These are phyloP conservation scores for Lordiphosa stackelbergi DNA, from an alignment of 1,140 invertebrate species.

Conservation along the genomic window DNA sequence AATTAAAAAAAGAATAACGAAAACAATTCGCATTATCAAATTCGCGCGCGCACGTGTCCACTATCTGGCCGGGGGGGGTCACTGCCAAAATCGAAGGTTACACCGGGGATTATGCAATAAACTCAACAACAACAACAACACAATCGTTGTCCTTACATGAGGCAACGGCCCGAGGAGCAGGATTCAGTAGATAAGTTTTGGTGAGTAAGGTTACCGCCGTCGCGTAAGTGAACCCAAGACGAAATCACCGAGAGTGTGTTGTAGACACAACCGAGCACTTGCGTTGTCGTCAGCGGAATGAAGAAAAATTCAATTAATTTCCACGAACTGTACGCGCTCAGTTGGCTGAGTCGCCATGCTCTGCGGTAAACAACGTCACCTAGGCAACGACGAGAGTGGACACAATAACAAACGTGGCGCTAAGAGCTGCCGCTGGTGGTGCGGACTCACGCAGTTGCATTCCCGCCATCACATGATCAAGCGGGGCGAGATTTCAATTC, in stretches of 20 bases:
- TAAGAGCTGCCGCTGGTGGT: slow-evolving; percentile 3
- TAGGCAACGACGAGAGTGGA: slow-evolving; percentile 57
- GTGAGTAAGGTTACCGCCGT: neutral
- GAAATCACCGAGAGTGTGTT: slow-evolving; percentile 14
- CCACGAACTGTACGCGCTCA: slow-evolving; percentile 46
- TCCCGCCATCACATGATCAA: slow-evolving; percentile 46
- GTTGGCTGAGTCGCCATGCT: slow-evolving; percentile 27
- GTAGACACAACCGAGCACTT: slow-evolving; percentile 61
- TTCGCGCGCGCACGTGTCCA: slow-evolving; percentile 43
- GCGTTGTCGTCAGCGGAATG: slow-evolving; percentile 69
- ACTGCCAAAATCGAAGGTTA: slow-evolving; percentile 48
- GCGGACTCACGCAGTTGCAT: neutral
- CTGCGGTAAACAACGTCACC: slow-evolving; percentile 65
- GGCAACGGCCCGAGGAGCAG: slow-evolving; percentile 4
- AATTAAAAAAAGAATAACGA: neutral
- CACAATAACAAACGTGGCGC: slow-evolving; percentile 42
- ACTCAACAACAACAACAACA: neutral
- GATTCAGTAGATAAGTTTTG: neutral
- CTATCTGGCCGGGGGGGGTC: slow-evolving; percentile 14
- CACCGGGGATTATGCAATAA: slow-evolving; percentile 35
- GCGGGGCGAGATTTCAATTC: slow-evolving; percentile 8
- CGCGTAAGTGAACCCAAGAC: slow-evolving; percentile 3
- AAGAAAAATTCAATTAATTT: slow-evolving; percentile 73
- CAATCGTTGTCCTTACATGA: slow-evolving; percentile 13
- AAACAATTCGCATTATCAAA: slow-evolving; percentile 44